Conservation (phyloP, 2,888 invertebrate species). For the Tanytarsus gracilentus region DNA sequence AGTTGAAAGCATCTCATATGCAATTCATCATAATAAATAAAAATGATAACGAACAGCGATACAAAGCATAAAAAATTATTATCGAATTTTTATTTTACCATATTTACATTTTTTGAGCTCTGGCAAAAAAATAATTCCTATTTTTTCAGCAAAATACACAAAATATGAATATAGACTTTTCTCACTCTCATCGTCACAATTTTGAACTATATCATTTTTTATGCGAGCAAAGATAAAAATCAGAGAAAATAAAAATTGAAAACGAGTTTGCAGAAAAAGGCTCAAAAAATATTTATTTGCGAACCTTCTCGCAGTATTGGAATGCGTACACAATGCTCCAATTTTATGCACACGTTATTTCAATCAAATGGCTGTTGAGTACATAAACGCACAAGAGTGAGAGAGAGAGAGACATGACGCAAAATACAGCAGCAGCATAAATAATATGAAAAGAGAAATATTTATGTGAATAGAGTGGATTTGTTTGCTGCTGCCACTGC, state of each 20-base stretch:
- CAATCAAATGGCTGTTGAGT: neutral
- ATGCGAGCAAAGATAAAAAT: conserved; percentile 2
- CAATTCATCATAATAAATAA: too few species aligned
- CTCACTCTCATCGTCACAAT: neutral
- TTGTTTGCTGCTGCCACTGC: neutral
- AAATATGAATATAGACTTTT: neutral
- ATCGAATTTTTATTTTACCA: too few species aligned
- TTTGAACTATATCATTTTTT: neutral
- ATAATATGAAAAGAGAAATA: neutral
- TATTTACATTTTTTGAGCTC: too few species aligned
- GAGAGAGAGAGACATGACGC: neutral
- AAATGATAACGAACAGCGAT: too few species aligned
- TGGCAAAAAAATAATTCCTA: too few species aligned
- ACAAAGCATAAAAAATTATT: too few species aligned
- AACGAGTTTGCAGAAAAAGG: conserved; percentile 4
- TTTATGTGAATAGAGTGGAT: too few species aligned
- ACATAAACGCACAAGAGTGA: neutral
- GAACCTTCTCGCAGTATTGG: neutral
- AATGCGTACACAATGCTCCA: conserved; percentile 6
- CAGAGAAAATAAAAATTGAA: too few species aligned
- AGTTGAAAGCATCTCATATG: too few species aligned
- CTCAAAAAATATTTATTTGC: neutral
- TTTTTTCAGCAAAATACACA: too few species aligned
- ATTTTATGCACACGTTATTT: neutral
- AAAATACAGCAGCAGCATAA: neutral